Base-by-base conservation (phyloP, 2,797 vertebrate species). In the Myiotriccus ornatus region DNA sequence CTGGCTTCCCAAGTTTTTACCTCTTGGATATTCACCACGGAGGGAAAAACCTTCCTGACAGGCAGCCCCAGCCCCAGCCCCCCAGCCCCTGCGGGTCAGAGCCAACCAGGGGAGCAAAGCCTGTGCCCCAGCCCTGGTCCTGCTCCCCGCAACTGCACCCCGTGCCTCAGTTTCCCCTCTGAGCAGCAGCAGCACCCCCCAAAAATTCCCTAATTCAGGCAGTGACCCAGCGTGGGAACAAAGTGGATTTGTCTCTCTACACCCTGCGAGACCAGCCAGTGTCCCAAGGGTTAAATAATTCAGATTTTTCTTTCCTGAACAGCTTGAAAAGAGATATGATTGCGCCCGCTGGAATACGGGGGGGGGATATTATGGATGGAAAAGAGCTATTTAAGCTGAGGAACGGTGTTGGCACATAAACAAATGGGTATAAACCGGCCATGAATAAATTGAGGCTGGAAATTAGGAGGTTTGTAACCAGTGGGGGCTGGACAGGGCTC, bases 251-350 rank as follows among this genome's bases (percentile, higher is more conserved):
- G 49, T 62, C 47, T 90, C 53, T 28, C 79, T 28, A 43, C 60
- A 30, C 82, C 82, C 87, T 37, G 52, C 3, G 7, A 46, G 91
- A 64, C 56, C 92, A 87, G 64, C 85, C 88, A 34, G 90, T 77
- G 90, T 90, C 92, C 93, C 85, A 95, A 93, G 95, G 93, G 94
- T 95, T 96, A 96, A 95, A 94, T 67, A 91, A 95, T 85, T 93
- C 84, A 73, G 91, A 79, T 93, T 96, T 95, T 93, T 85, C 94
- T 94, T 93, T 95, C 85, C 94, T 70, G 95, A 95, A 94, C 93
- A 96, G 95, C 94, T 94, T 93, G 95, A 95, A 95, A 94, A 93
- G 94, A 95, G 94, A 87, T 93, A 94, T 94, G 95, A 96, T 96
- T 95, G 94, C 85, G 6, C 87, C 84, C 18, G 46, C 87, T 91